A percentile compares a stretch with the other conserved stretches of the same genome.
Evolutionary conservation across 2,888 invertebrate genomes (phyloP).

Genomic region (Copidosoma aretas): DNA sequence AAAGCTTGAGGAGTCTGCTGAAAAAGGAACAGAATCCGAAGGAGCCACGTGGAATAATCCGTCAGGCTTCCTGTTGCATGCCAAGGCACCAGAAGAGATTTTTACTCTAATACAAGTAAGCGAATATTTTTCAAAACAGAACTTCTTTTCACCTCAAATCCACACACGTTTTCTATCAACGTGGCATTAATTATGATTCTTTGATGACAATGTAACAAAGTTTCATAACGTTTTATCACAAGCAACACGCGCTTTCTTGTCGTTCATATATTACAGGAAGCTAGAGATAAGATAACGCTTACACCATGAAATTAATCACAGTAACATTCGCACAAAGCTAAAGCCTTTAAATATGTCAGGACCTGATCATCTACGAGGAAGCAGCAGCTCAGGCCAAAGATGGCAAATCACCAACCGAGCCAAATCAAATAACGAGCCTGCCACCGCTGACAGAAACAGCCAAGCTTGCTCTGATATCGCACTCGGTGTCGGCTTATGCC

Average conservation of each 20-base stretch:
- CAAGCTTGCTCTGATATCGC: constrained; percentile 78
- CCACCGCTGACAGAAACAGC: constrained; percentile 62
- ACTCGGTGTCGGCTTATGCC: constrained; percentile 85
- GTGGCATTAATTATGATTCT: too few relatives aligned
- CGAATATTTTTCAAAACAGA: constrained; percentile 19
- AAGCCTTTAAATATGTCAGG: constrained; percentile 46
- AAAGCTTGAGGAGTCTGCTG: constrained; percentile 72
- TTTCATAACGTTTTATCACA: background rate
- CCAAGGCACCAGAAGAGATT: constrained; percentile 65
- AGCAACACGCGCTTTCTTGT: too few relatives aligned
- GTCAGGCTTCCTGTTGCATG: constrained; percentile 66
- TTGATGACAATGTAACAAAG: too few relatives aligned
- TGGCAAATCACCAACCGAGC: constrained; percentile 64
- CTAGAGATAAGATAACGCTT: too few relatives aligned
- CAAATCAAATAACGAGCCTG: constrained; percentile 55
- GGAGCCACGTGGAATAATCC: constrained; percentile 65
- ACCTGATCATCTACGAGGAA: constrained; percentile 59
- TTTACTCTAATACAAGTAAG: constrained; percentile 63
- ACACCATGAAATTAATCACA: background rate
- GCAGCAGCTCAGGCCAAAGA: constrained; percentile 62
- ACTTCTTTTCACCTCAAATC: background rate
- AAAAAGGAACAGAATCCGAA: constrained; percentile 58
- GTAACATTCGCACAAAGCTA: background rate
- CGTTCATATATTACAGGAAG: too few relatives aligned
- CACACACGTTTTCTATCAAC: background rate